Percentiles rank a stretch among this genome's conserved stretches.
These are phyloP conservation scores for Crematogaster levior DNA, from an alignment of 2,888 invertebrate genomes.

Conservation along the genomic window DNA sequence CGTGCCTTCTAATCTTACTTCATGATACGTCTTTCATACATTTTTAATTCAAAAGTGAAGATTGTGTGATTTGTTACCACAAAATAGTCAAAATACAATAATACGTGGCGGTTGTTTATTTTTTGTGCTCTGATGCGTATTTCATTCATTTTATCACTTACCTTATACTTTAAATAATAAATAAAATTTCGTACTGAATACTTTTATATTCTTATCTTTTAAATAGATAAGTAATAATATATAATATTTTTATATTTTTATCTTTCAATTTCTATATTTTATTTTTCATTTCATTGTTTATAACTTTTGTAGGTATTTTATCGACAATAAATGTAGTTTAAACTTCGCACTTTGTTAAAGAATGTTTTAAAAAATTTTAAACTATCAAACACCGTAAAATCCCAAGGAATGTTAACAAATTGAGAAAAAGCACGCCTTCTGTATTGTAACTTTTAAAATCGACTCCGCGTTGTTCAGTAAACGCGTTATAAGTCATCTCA, in stretches of 20 bases:
- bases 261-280: background rate
- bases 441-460: background rate
- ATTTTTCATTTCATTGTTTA: background rate
- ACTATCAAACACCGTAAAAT: background rate
- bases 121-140: background rate
- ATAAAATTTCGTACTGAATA: background rate
- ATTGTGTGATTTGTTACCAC: background rate
- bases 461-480: background rate
- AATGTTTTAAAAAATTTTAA: background rate
- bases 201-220: background rate
- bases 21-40: background rate
- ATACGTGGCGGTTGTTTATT: background rate
- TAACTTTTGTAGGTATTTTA: background rate
- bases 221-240: too few relatives aligned
- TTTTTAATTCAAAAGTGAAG: background rate
- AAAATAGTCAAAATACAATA: background rate
- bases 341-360: too few relatives aligned
- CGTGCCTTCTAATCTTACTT: background rate
- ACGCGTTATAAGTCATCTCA: slow-evolving; percentile 4
- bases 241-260: background rate
- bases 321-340: background rate
- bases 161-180: background rate
- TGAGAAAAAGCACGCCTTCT: background rate
- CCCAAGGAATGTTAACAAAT: background rate
- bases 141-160: background rate